Evolutionary conservation across 1,140 invertebrate genomes (phyloP).

Genomic region (Hydropsyche tenuis): DNA sequence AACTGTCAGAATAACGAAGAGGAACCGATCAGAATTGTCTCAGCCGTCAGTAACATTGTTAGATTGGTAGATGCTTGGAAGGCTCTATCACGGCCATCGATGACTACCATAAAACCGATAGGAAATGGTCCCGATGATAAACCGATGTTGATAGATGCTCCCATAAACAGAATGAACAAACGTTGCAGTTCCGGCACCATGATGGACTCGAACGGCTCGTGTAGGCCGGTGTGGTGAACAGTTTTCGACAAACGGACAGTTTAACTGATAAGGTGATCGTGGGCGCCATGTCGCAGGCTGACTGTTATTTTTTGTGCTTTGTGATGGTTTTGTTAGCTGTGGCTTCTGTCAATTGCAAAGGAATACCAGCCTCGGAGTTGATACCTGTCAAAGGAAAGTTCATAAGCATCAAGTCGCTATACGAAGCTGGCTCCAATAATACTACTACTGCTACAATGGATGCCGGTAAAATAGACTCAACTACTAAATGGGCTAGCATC

Average conservation of each 20-base stretch:
- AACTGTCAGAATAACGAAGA: not conserved
- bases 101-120: not conserved
- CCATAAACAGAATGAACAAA: not conserved
- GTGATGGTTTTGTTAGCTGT: not conserved
- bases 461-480: too few species aligned
- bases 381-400: slow-evolving; percentile 2
- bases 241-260: too few species aligned
- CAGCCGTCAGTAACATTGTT: not conserved
- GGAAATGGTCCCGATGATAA: not conserved
- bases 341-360: not conserved
- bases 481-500: not conserved
- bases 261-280: too few species aligned
- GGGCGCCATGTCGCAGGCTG: too few species aligned
- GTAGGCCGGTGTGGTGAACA: not conserved
- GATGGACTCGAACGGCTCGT: not conserved
- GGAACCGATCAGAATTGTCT: not conserved
- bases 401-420: not conserved
- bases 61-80: not conserved
- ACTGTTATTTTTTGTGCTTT: too few species aligned
- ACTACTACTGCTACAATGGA: too few species aligned
- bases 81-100: not conserved
- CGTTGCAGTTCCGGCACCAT: not conserved
- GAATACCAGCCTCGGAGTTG: not conserved
- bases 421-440: not conserved
- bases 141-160: not conserved